phyloP scores from a whole-genome alignment of 2,797 vertebrate genomes.

The Thunnus albacares region DNA sequence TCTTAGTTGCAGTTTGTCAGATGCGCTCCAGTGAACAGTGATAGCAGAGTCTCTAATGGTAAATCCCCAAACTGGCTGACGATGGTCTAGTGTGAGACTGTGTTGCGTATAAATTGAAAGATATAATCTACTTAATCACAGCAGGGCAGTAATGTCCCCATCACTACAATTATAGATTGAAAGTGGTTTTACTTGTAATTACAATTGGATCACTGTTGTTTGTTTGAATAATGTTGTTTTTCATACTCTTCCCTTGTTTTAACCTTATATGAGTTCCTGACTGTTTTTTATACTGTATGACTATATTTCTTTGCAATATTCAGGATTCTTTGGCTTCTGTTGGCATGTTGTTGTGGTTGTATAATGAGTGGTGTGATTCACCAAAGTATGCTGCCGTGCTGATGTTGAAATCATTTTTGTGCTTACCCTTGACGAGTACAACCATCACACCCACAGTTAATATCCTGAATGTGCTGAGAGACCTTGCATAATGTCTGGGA shows the following conservation, averaged over 20 bases:
- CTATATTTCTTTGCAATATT: not conserved
- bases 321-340: conserved; percentile 1
- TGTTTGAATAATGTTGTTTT: not conserved
- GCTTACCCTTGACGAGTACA: conserved; percentile 4
- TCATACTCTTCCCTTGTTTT: not conserved
- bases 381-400: not conserved
- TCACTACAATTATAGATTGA: not conserved
- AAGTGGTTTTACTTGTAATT: not conserved
- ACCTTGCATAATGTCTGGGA: conserved; percentile 13
- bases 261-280: not conserved
- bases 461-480: conserved; percentile 13
- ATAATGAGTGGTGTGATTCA: conserved; percentile 14
- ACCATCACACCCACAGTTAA: conserved; percentile 7
- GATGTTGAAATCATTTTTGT: conserved; percentile 18
- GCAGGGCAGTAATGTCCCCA: not conserved
- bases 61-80: conserved; percentile 3
- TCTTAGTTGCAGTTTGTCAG: conserved; percentile 13
- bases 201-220: not conserved
- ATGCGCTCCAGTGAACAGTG: conserved; percentile 1
- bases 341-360: conserved; percentile 34
- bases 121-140: conserved; percentile 24
- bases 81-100: not conserved
- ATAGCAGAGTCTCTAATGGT: not conserved
- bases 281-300: too few relatives aligned
- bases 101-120: not conserved